These are phyloP conservation scores for Nyctereutes procyonoides DNA, from an alignment of 2,113 vertebrate genomes.

Conservation along the genomic window DNA sequence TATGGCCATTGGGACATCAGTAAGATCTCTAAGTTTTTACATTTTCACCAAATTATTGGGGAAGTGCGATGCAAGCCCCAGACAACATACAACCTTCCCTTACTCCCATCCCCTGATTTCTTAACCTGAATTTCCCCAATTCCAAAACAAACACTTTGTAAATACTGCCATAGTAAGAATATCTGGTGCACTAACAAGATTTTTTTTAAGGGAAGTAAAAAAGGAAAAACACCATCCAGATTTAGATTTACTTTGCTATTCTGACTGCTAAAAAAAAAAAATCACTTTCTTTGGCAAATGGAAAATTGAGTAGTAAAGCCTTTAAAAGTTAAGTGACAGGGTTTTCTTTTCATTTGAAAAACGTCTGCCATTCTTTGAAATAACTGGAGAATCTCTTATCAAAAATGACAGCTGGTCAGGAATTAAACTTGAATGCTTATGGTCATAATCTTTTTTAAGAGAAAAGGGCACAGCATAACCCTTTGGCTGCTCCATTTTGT, in stretches of 20 bases:
- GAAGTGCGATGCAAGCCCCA: not conserved
- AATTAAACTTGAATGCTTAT: not conserved
- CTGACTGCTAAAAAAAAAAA: not conserved
- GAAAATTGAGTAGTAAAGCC: not conserved
- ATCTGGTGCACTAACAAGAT: not conserved
- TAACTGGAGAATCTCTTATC: not conserved
- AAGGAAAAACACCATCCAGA: not conserved
- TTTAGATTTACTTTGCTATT: not conserved
- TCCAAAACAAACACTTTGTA: not conserved
- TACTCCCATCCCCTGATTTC: not conserved
- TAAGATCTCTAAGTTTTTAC: not conserved
- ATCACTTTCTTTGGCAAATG: not conserved
- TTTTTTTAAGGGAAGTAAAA: not conserved
- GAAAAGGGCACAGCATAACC: not conserved
- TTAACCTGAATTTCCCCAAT: not conserved
- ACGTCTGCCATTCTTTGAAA: not conserved
- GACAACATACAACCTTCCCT: not conserved
- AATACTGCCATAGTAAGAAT: not conserved
- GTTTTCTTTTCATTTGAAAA: not conserved
- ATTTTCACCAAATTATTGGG: not conserved
- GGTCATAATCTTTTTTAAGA: not conserved
- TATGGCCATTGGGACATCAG: not conserved
- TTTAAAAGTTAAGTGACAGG: not conserved
- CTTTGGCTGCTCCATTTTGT: not conserved
- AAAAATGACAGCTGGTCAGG: not conserved